phyloP scores from a whole-genome alignment of 2,888 invertebrate genomes.

The Phaonia tiefii region DNA sequence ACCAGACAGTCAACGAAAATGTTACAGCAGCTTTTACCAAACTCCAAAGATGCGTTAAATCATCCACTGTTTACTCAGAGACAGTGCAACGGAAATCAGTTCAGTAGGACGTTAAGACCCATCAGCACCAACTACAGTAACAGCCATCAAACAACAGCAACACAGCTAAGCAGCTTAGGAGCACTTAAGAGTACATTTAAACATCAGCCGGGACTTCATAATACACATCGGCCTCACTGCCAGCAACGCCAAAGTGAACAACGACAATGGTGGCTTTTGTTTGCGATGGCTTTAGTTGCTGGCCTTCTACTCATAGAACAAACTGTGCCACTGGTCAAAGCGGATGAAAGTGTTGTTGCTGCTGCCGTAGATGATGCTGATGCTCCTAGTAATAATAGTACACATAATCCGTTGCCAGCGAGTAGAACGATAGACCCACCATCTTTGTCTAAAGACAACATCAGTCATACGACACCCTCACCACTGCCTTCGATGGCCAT shows the following conservation, averaged over 20 bases:
- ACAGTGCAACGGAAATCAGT: constrained; percentile 60
- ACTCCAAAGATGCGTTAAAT: constrained; percentile 45
- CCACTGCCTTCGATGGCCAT: constrained; percentile 47
- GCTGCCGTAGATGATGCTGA: constrained; percentile 28
- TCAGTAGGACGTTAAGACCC: constrained; percentile 69
- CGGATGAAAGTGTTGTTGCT: constrained; percentile 56
- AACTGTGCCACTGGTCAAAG: constrained; percentile 55
- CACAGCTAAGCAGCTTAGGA: constrained; percentile 44
- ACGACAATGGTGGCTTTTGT: constrained; percentile 56
- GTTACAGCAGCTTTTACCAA: constrained; percentile 45
- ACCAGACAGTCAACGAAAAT: constrained; percentile 10
- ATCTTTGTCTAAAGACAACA: no score
- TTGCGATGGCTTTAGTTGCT: constrained; percentile 52
- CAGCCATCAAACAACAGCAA: neutral
- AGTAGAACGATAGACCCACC: no score
- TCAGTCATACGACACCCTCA: constrained; percentile 44
- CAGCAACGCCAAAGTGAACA: constrained; percentile 63
- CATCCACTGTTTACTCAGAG: constrained; percentile 67
- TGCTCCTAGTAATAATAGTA: constrained; percentile 3
- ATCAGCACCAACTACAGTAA: constrained; percentile 24
- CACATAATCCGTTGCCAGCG: no score
- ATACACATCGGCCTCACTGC: constrained; percentile 21
- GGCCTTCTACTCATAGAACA: constrained; percentile 50
- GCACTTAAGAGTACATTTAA: constrained; percentile 45
- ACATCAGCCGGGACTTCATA: constrained; percentile 24